Conservation (phyloP, 2,113 vertebrate genomes). For the Pseudonaja textilis region DNA sequence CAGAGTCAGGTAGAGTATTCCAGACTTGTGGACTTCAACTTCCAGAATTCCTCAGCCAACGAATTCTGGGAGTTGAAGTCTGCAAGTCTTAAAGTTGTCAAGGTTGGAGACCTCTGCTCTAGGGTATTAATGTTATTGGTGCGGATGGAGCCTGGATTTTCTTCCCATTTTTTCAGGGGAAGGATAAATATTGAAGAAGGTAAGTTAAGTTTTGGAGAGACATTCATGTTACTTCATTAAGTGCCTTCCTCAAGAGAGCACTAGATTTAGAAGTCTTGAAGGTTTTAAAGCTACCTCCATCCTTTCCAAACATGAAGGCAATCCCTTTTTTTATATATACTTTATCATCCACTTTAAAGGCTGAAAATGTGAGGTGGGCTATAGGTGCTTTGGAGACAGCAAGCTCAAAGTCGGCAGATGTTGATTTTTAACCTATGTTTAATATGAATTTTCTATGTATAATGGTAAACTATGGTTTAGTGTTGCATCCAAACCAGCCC, state of each 20-base stretch:
- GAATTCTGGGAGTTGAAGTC: no score
- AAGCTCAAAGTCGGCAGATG: not conserved
- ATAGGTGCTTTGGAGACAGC: not conserved
- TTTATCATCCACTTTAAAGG: not conserved
- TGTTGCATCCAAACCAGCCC: not conserved
- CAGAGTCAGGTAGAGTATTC: no score
- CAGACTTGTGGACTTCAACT: no score
- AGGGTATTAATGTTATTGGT: not conserved
- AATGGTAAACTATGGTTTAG: not conserved
- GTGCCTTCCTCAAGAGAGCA: not conserved
- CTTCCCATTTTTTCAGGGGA: not conserved
- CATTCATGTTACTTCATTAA: not conserved
- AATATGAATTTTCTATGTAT: no score
- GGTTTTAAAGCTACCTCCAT: not conserved
- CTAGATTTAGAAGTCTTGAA: not conserved
- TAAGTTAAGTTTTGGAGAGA: not conserved
- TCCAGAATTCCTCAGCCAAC: no score
- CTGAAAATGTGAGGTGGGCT: not conserved
- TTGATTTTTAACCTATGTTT: not conserved
- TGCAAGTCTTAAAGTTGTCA: no score
- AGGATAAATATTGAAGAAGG: not conserved
- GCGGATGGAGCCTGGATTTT: not conserved
- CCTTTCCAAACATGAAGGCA: not conserved
- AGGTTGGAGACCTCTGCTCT: no score
- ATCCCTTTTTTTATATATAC: not conserved